phyloP scores from a whole-genome alignment of 2,888 invertebrate genomes.

The Hermaeophaga mercurialis region DNA sequence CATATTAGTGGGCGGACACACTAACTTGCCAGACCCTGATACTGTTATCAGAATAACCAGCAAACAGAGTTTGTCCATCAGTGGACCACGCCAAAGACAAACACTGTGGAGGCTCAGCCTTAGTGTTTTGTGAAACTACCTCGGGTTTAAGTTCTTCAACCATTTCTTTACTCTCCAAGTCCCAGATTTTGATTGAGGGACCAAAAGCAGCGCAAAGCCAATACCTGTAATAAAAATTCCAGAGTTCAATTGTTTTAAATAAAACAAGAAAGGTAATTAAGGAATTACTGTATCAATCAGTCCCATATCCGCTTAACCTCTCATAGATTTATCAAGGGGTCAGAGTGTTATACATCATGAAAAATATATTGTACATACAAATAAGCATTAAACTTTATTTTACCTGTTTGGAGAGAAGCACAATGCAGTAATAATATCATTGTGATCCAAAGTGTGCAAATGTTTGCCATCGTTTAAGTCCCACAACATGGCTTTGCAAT shows the following conservation, averaged over 20 bases:
- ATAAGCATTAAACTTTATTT: background rate
- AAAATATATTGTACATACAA: slow-evolving; percentile 19
- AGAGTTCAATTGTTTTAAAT: too few species aligned
- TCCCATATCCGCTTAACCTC: slow-evolving; percentile 58
- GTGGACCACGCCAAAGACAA: slow-evolving; percentile 98
- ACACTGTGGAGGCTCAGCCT: slow-evolving; percentile 94
- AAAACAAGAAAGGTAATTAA: too few species aligned
- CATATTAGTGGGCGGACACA: slow-evolving; percentile 68
- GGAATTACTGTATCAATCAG: too few species aligned
- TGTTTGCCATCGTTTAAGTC: slow-evolving; percentile 99
- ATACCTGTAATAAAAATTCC: slow-evolving; percentile 63
- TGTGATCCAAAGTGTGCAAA: slow-evolving; percentile 97
- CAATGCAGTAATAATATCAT: slow-evolving; percentile 96
- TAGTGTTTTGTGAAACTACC: slow-evolving; percentile 78
- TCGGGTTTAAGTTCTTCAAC: slow-evolving; percentile 98
- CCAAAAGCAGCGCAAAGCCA: slow-evolving; percentile 99
- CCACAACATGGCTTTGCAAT: slow-evolving; percentile 99
- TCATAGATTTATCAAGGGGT: slow-evolving; percentile 54
- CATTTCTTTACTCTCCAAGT: slow-evolving; percentile 98
- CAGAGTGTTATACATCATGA: slow-evolving; percentile 46
- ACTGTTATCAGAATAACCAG: slow-evolving; percentile 97
- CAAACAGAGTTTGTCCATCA: slow-evolving; percentile 98
- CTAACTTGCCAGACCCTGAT: slow-evolving; percentile 99
- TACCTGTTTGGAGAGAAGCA: slow-evolving; percentile 98
- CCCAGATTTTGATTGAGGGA: slow-evolving; percentile 98